Base-by-base conservation (phyloP, 1,140 invertebrate genomes). In the Dolichoris vasculosae region DNA sequence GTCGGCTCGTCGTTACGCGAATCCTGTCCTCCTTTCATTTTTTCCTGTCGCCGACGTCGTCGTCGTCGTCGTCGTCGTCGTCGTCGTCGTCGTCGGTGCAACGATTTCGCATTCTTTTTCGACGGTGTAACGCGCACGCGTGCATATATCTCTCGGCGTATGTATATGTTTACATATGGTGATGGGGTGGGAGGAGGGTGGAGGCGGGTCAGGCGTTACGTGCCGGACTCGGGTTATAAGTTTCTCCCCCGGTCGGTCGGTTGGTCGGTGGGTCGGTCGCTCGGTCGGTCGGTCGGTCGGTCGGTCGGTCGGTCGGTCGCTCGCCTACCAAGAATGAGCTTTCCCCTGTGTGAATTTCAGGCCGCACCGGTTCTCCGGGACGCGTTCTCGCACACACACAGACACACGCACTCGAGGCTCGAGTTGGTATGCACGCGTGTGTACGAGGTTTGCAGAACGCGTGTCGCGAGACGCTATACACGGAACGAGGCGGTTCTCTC, bases 401-500 rank as follows among this genome's bases (percentile, higher is more conserved):
- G 6, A 35, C 11, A 11, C 43, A 76, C 3, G 51, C 32, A 23
- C 46, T 51, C 75, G 35, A 9, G 15, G n/a, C n/a, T n/a, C n/a
- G n/a, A n/a, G n/a, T n/a, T n/a, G n/a, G n/a, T n/a, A n/a, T 35
- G 23, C n/a, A 32, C 2, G 0, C 51, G n/a, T 51, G 46, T 35
- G 11, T 40, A 7, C 63, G n/a, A 26, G 51, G 51, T n/a, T 23
- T 80, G 59, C 46, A 64, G n/a, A 73, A 77, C 13, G 75, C 75
- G 51, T 77, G 75, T 77, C 30, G 32, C 51, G 75, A 46, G 75
- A 77, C 75, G 75, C 75, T 80, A 64, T 30, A 0, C 78, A 64
- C 38, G 78, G 40, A 82, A 38, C 32, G 69, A 73, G 11, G 69
- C 63, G 40, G 43, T 48, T 76, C 73, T 67, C 40, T 26, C 30